Evolutionary conservation across 2,888 invertebrate species (phyloP).

Genomic region (Rapana venosa): DNA sequence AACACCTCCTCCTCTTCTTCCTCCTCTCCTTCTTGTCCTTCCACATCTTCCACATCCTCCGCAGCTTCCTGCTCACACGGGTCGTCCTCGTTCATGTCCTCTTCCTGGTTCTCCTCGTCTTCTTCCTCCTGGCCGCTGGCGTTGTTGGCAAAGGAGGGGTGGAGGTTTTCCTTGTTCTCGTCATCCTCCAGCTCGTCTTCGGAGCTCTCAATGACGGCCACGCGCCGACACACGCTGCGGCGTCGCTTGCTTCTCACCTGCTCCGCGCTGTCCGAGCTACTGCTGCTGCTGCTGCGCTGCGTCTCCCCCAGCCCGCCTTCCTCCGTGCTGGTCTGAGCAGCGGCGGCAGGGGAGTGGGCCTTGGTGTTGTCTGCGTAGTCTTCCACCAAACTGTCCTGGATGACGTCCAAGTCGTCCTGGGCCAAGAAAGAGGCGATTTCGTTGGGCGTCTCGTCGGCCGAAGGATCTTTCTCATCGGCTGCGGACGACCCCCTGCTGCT

Average conservation of each 20-base stretch:
- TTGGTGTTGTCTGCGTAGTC: constrained; percentile 27
- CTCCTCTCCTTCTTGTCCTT: not conserved
- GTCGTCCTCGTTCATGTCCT: constrained; percentile 29
- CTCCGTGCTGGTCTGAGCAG: constrained; percentile 30
- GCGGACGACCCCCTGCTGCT: not conserved
- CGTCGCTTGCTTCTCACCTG: constrained; percentile 47
- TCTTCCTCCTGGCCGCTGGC: constrained; percentile 20
- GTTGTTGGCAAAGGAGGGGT: constrained; percentile 9
- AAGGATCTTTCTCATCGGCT: not conserved
- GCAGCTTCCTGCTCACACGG: constrained; percentile 33
- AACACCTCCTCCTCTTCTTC: constrained; percentile 32
- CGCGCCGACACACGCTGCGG: constrained; percentile 52
- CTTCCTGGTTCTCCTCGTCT: not conserved
- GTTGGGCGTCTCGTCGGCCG: not conserved
- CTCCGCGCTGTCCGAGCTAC: constrained; percentile 43
- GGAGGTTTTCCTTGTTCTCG: constrained; percentile 40
- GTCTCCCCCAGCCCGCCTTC: constrained; percentile 31
- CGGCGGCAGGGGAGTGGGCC: constrained; percentile 44
- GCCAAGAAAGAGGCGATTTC: constrained; percentile 32
- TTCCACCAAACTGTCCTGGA: constrained; percentile 25
- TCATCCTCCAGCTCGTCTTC: constrained; percentile 54
- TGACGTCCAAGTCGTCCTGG: not conserved
- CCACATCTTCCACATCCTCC: constrained; percentile 40
- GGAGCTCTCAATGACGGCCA: constrained; percentile 59
- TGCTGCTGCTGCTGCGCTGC: not conserved